Base-by-base conservation (phyloP, 1,140 invertebrate genomes). In the Drosophila sp. region DNA sequence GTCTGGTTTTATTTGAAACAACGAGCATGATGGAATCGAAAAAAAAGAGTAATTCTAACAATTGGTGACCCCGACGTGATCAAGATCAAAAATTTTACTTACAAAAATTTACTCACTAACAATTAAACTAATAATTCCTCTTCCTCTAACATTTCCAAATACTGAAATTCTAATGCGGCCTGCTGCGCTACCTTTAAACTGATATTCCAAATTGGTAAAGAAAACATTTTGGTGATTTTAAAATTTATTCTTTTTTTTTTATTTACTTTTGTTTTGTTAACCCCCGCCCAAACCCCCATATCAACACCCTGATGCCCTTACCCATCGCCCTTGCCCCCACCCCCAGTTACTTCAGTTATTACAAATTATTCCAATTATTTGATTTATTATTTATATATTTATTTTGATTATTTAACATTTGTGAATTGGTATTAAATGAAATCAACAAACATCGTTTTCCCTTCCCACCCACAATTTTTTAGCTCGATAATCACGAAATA, bases 401-500 rank as follows among this genome's bases (percentile, higher is more conserved):
- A 76, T 81, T 76, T 64, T 72, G 29, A 50, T 50, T 66, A 67
- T 71, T 76, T 79, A 76, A 76, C 72, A 50, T 70, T 73, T 76
- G 44, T 50, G 75, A 81, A 86, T 90, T 90, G 81, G 82, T 86
- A 81, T 90, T 90, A 84, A 90, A 82, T 66, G 57, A 54, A 73
- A 58, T 27, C 23, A 47, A 47, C 17, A 64, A 60, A 38, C 35
- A 58, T 60, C 72, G 65, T 85, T 90, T 87, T 82, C 86, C 81
- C 82, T 92, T 83, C 95, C 95, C 96, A 66, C 72, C 90, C 78
- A 96, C 96, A 74, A 80, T 80, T 47, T 23, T 47, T 66, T 86
- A 98, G 98, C 97, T 98, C 95, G 97, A 99, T 97, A 98, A 98
- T 96, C 96, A 99, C 95, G 98, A 99, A 97, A 99, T 99, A 96